A percentile compares a stretch with the other conserved stretches of the same genome.
Evolutionary conservation across 2,797 vertebrate genomes (phyloP).

Genomic region (Labroides dimidiatus): DNA sequence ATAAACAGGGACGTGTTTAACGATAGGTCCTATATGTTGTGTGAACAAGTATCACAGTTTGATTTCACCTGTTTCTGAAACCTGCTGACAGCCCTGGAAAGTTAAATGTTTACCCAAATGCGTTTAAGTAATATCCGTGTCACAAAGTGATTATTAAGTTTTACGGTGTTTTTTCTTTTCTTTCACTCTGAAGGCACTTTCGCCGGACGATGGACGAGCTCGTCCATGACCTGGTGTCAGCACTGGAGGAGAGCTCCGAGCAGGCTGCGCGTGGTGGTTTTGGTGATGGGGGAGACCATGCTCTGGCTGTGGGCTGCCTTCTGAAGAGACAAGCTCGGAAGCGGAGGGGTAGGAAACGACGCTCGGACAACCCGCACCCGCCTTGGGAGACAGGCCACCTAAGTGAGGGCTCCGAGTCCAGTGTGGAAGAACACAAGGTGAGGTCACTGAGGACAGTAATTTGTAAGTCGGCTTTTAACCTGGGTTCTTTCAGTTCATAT

Average conservation of each 20-base stretch:
- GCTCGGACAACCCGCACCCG: conserved; percentile 92
- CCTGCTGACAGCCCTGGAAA: too few species aligned
- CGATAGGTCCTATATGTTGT: not conserved
- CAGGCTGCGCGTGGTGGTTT: conserved; percentile 95
- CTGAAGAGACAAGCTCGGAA: conserved; percentile 96
- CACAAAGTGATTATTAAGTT: not conserved
- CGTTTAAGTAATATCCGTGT: not conserved
- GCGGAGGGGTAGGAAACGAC: conserved; percentile 92
- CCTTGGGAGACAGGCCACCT: conserved; percentile 95
- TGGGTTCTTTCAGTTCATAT: not conserved
- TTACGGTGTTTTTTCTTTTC: not conserved
- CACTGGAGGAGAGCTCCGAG: conserved; percentile 91
- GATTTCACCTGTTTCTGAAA: too few species aligned
- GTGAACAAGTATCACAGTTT: not conserved
- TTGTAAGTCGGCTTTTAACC: not conserved
- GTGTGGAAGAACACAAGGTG: conserved; percentile 92
- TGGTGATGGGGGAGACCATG: conserved; percentile 93
- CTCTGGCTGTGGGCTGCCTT: conserved; percentile 91
- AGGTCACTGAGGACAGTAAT: not conserved
- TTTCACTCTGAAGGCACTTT: conserved; percentile 89
- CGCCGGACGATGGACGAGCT: conserved; percentile 98
- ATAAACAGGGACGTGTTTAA: not conserved
- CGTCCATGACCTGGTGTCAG: conserved; percentile 98
- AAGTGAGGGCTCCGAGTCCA: conserved; percentile 97
- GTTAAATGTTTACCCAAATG: too few species aligned